These are phyloP conservation scores for Enteromius viviparus DNA, from an alignment of 2,797 vertebrate genomes.

Conservation along the genomic window DNA sequence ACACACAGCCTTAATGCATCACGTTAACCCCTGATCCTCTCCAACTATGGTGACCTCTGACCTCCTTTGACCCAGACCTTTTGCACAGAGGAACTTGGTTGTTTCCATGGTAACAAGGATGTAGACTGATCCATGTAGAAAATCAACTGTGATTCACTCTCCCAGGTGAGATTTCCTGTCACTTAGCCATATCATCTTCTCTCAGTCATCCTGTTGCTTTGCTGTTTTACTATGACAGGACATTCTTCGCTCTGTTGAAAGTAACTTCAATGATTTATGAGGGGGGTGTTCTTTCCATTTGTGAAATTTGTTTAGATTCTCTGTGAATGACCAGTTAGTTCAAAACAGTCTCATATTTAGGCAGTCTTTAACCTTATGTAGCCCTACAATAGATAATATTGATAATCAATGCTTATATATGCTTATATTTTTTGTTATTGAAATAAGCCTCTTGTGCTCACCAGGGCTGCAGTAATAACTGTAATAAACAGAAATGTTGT, in stretches of 20 bases:
- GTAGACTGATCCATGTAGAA: conserved; percentile 14
- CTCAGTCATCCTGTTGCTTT: conserved; percentile 10
- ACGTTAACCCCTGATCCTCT: conserved; percentile 14
- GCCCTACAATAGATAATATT: neutral
- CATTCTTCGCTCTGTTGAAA: conserved; percentile 15
- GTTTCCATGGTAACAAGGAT: conserved; percentile 45
- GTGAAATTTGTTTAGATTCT: neutral
- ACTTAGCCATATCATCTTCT: conserved; percentile 28
- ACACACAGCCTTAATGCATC: conserved; percentile 3
- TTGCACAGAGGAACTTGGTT: neutral
- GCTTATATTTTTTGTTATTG: neutral
- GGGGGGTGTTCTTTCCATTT: neutral
- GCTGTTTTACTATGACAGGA: conserved; percentile 4
- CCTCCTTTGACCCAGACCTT: conserved; percentile 31
- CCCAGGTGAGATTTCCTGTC: conserved; percentile 43
- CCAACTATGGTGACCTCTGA: conserved; percentile 42
- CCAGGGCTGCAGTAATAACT: neutral
- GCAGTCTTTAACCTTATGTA: neutral
- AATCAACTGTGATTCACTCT: conserved; percentile 47
- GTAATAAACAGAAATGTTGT: neutral
- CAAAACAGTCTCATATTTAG: neutral
- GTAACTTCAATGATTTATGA: conserved; percentile 3
- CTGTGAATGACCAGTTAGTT: neutral
- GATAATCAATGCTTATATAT: neutral
- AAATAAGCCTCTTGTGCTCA: neutral